Evolutionary conservation across 1,140 invertebrate species (phyloP), one percentile per base, ranked within the genome.

Genomic region (Drosophila sturtevanti): DNA sequence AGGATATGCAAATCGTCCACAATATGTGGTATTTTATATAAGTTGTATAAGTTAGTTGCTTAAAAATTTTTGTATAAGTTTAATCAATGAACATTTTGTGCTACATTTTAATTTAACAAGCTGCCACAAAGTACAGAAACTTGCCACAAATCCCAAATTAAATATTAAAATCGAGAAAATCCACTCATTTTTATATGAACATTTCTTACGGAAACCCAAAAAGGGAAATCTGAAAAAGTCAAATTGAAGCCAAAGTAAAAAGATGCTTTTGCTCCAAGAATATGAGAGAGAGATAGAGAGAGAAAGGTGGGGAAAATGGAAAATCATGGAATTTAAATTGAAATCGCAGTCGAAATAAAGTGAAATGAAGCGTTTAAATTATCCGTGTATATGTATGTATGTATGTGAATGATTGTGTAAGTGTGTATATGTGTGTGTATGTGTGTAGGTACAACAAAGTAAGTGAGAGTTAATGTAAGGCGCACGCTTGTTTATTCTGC

Each of bases 291-390:
- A n/a, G n/a, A n/a, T n/a, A n/a, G n/a, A n/a, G n/a, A n/a, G n/a
- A n/a, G n/a, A n/a, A n/a, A n/a, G n/a, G n/a, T n/a, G n/a, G n/a
- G n/a, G 38, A 48, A 66, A 77, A 77, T 56, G 60, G 38, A 82
- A 87, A 79, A 77, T 87, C 84, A 72, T 69, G 84, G 76, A 87
- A 89, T 84, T 89, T 80, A 87, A 87, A 87, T 87, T 89, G 84
- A 87, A 87, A 87, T 89, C 84, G 79, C 84, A 87, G 84, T 84
- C 77, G 84, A 89, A 87, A 84, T 89, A 87, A 87, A 87, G 79
- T 87, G 84, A 87, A 89, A 89, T 87, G 79, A 89, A 89, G 84
- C 84, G 84, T 80, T 89, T 84, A 87, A 87, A 77, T 77, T 63
- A 63, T 59, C 27, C 34, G 21, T 27, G 37, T 66, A 22, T 72